Conservation (phyloP, 2,113 vertebrate species). For the Murina feae region DNA sequence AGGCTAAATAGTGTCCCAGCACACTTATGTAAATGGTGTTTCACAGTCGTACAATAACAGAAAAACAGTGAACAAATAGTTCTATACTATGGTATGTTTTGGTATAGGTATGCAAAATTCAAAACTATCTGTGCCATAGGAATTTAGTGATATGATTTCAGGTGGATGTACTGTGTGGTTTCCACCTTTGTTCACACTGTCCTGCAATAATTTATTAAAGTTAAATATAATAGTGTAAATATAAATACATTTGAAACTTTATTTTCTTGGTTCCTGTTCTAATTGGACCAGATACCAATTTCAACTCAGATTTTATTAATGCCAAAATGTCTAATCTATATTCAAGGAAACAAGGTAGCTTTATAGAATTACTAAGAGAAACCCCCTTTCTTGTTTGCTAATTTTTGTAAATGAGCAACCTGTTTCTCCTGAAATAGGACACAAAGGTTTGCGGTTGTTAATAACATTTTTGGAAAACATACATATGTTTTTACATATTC, state of each 20-base stretch:
- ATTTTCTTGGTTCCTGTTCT: background rate
- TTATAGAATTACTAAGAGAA: background rate
- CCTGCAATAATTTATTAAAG: background rate
- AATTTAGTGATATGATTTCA: background rate
- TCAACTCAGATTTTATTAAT: background rate
- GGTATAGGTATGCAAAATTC: background rate
- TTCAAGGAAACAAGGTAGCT: slow-evolving; percentile 10
- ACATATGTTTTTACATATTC: background rate
- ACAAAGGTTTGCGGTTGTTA: background rate
- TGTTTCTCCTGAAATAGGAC: slow-evolving; percentile 28
- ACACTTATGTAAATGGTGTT: background rate
- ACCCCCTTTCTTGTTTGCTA: background rate
- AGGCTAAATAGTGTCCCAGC: background rate
- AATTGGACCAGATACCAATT: background rate
- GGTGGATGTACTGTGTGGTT: background rate
- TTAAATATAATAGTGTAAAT: background rate
- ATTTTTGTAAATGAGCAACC: background rate
- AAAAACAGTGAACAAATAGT: background rate
- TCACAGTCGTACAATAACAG: background rate
- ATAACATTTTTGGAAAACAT: slow-evolving; percentile 1
- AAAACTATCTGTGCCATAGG: background rate
- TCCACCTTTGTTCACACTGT: background rate
- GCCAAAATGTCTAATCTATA: background rate
- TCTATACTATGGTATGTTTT: background rate
- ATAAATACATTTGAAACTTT: background rate